Evolutionary conservation across 2,113 vertebrate genomes (phyloP), one percentile per base, ranked within the genome.

Genomic region (Antidorcas marsupialis): DNA sequence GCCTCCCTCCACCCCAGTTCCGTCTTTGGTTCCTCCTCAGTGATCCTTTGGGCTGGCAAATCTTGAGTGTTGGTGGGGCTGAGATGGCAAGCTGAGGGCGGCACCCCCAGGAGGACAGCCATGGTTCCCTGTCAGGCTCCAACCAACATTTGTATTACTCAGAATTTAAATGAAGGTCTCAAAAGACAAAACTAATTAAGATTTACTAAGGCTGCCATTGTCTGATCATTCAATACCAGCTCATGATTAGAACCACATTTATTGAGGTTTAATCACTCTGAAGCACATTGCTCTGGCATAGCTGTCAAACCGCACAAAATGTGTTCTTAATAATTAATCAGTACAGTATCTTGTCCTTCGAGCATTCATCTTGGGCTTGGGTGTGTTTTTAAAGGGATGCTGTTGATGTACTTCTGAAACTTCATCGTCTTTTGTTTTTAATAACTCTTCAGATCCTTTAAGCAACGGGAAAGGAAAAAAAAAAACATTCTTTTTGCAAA

Each of bases 311-410:
- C 96, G 28, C 98, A 98, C 85, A 39, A 59, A 98, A 97, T 97
- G 96, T 97, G 97, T 97, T 98, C 96, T 97, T 98, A 98, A 98
- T 98, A 98, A 97, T 98, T 98, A 98, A 96, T 62, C 81, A 94
- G 43, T 67, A 50, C 84, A 94, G 76, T 97, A 94, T 85, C 62
- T 91, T 87, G 97, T 98, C 96, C 4, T 94, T 84, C 8, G n/a
- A 96, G 95, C 89, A 14, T 98, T 98, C 95, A 62, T 96, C 84
- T 74, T 30, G 45, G 84, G 93, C 55, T 92, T 89, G 97, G 97
- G 95, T 88, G 95, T 97, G 95, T 96, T 97, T 97, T 97, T 94
- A 97, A 96, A 97, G 96, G 94, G 96, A 79, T 5, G 1, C 83
- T 43, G 83, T 64, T 43, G 50, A 64, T 57, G 55, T 39, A 27